These are phyloP conservation scores for Nebria brevicollis DNA, from an alignment of 2,888 invertebrate genomes.

Conservation along the genomic window DNA sequence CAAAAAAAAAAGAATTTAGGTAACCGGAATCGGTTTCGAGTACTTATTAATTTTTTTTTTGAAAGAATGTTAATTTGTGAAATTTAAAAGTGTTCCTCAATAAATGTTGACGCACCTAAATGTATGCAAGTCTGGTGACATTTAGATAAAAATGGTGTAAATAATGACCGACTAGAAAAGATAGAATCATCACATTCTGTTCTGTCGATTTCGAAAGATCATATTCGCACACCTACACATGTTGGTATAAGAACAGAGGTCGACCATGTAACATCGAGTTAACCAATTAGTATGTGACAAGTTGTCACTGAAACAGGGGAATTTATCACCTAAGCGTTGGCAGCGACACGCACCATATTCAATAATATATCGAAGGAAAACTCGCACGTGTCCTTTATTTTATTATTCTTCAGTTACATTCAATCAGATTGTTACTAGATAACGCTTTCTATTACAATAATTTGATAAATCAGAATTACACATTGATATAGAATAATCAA, in stretches of 20 bases:
- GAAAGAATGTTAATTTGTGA: no score
- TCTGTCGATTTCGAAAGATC: conserved; percentile 32
- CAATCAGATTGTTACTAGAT: not conserved
- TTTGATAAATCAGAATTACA: no score
- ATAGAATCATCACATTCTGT: conserved; percentile 41
- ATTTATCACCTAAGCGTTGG: conserved; percentile 41
- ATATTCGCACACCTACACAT: conserved; percentile 41
- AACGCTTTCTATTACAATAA: not conserved
- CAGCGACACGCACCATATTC: conserved; percentile 24
- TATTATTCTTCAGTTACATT: not conserved
- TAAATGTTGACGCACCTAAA: conserved; percentile 20
- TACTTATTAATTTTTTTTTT: no score
- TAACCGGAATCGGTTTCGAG: no score
- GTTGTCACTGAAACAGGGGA: conserved; percentile 39
- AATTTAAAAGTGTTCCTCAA: no score
- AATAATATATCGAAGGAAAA: not conserved
- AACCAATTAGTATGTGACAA: conserved; percentile 46
- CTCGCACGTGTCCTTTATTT: not conserved
- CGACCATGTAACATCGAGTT: conserved; percentile 39
- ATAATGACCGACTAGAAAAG: conserved; percentile 32
- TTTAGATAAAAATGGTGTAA: conserved; percentile 33
- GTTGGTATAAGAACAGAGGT: conserved; percentile 27
- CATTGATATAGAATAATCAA: no score
- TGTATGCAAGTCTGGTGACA: conserved; percentile 14
- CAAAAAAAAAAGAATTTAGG: not conserved